These are phyloP conservation scores for Macrophya annulata DNA, from an alignment of 2,888 invertebrate genomes.

Conservation along the genomic window DNA sequence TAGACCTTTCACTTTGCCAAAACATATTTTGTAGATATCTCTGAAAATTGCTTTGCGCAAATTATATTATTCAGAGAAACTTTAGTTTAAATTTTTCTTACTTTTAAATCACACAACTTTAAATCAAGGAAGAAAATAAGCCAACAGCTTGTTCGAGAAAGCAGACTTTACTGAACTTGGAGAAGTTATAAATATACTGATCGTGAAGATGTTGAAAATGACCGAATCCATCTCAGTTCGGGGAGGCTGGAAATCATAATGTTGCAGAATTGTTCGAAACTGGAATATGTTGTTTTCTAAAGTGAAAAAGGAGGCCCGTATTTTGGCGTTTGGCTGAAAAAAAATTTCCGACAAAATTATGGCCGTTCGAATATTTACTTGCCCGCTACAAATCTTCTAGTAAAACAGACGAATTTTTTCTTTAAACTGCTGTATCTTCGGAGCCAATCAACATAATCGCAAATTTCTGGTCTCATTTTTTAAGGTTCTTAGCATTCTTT, in stretches of 20 bases:
- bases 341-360: neutral
- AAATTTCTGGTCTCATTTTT: neutral
- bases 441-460: neutral
- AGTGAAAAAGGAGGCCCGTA: neutral
- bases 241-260: neutral
- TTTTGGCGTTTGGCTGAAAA: neutral
- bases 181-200: neutral
- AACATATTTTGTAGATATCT: neutral
- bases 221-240: slow-evolving; percentile 16
- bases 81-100: neutral
- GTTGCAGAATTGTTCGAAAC: neutral
- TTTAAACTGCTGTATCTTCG: neutral
- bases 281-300: slow-evolving; percentile 4
- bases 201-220: neutral
- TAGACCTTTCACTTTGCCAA: neutral
- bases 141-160: neutral
- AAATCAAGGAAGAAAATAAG: neutral
- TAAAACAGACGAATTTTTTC: neutral
- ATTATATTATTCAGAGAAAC: neutral
- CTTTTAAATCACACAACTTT: neutral
- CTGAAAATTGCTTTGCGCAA: neutral
- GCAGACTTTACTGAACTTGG: neutral
- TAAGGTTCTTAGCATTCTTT: neutral
- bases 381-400: neutral
- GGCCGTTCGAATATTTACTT: neutral